Base-by-base conservation (phyloP, 2,888 invertebrate species). In the Cheilosia pagana region DNA sequence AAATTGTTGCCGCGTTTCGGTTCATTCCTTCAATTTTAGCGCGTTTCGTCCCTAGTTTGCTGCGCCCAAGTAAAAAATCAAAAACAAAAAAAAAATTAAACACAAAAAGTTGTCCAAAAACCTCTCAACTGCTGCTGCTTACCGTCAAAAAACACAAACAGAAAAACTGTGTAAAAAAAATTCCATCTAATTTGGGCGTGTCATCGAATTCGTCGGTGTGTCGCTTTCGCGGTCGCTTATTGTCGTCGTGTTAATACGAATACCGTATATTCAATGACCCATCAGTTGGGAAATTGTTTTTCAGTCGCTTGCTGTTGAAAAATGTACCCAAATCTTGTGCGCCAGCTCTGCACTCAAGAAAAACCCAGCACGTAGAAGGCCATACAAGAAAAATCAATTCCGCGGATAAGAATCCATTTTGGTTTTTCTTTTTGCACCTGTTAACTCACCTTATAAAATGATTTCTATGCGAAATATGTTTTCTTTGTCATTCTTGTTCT, bases 391-490 rank as follows among this genome's bases (percentile, higher is more conserved):
- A 83, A 83, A 83, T 83, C 83, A 83, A 83, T 83, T 79, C 74
- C 55, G 12, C 70, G 63, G 63, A 53, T 55, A 74, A 76, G 83
- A 83, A 65, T 78, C 83, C 78, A 78, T 83, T 83, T 83, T 78
- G 78, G 67, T 83, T 83, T 83, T 77, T 67, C 68, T 50, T 16
- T 50, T 83, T 85, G 81, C 85, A 85, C 85, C 85, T 85, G 85
- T 85, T 85, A 85, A 67, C 78, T 83, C 74, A 70, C 78, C 78
- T 83, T 70, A 59, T 65, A 70, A 59, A 70, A 83, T 75, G 74
- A 75, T 70, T 57, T 72, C 48, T 21, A 52, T 63, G 57, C 50
- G 63, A 77, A 74, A 48, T 57, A 70, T 75, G 78, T 23, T 35
- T 55, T 53, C 35, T 45, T 65, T 59, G 67, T 72, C 62, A 35